Conservation (phyloP, 2,888 invertebrate species). For the Belgica antarctica region DNA sequence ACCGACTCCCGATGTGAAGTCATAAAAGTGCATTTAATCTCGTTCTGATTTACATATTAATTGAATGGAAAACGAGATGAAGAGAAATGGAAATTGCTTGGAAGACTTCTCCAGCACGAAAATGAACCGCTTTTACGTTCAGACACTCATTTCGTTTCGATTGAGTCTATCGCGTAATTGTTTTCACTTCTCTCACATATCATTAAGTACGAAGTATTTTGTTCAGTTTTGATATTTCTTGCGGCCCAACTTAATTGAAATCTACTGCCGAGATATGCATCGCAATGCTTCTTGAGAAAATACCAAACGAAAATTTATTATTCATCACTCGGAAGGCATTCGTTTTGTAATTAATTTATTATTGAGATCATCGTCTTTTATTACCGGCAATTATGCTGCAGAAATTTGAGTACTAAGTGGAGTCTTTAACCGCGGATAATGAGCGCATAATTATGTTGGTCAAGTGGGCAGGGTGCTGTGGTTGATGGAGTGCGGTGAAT, state of each 20-base stretch:
- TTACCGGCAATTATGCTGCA: background rate
- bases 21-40: conserved; percentile 27
- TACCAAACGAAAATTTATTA: background rate
- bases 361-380: conserved; percentile 8
- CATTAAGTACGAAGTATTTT: conserved; percentile 19
- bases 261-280: no score
- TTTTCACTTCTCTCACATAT: conserved; percentile 13
- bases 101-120: conserved; percentile 12
- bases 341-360: background rate
- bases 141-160: conserved; percentile 12
- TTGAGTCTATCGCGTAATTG: conserved; percentile 28
- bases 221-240: conserved; percentile 27
- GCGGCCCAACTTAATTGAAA: conserved; percentile 3
- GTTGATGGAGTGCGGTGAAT: no score
- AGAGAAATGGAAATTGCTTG: background rate
- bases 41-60: conserved; percentile 23
- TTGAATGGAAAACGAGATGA: conserved; percentile 25
- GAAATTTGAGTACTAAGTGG: background rate
- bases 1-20: conserved; percentile 3
- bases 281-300: background rate
- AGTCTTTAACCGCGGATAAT: no score
- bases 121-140: conserved; percentile 2
- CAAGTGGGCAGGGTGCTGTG: background rate
- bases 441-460: conserved; percentile 4
- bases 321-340: background rate